Evolutionary conservation across 1,140 invertebrate genomes (phyloP).

Genomic region (Zaprionus taronus): DNA sequence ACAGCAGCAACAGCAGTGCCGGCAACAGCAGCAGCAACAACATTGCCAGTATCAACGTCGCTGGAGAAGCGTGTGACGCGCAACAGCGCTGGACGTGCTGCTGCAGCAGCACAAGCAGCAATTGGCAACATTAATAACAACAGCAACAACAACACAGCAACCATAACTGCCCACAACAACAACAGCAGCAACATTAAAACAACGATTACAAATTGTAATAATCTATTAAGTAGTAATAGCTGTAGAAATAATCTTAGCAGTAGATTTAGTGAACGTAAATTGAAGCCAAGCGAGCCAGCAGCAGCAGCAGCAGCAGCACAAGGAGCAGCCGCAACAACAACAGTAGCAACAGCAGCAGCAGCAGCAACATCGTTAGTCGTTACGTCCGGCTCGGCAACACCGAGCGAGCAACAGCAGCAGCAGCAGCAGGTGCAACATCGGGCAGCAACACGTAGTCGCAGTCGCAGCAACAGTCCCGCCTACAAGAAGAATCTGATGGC

Average conservation of each 20-base stretch:
- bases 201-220: constrained; percentile 83
- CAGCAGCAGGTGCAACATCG: neutral
- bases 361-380: constrained; percentile 4
- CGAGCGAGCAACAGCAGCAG: constrained; percentile 4
- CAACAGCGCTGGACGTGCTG: constrained; percentile 65
- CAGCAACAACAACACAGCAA: constrained; percentile 25
- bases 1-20: constrained; percentile 26
- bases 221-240: constrained; percentile 76
- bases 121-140: constrained; percentile 27
- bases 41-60: constrained; percentile 22
- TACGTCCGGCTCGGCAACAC: constrained; percentile 27
- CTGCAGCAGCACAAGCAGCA: constrained; percentile 39
- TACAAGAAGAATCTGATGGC: constrained; percentile 80
- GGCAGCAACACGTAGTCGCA: constrained; percentile 35
- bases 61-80: constrained; percentile 67
- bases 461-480: constrained; percentile 64
- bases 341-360: constrained; percentile 35
- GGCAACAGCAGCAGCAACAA: constrained; percentile 30
- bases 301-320: constrained; percentile 30
- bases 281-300: constrained; percentile 49
- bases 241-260: constrained; percentile 76
- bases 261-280: constrained; percentile 72
- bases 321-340: constrained; percentile 52
- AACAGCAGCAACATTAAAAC: constrained; percentile 58
- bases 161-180: constrained; percentile 66